phyloP scores from a whole-genome alignment of 2,888 invertebrate species.

The Abrostola tripartita region DNA sequence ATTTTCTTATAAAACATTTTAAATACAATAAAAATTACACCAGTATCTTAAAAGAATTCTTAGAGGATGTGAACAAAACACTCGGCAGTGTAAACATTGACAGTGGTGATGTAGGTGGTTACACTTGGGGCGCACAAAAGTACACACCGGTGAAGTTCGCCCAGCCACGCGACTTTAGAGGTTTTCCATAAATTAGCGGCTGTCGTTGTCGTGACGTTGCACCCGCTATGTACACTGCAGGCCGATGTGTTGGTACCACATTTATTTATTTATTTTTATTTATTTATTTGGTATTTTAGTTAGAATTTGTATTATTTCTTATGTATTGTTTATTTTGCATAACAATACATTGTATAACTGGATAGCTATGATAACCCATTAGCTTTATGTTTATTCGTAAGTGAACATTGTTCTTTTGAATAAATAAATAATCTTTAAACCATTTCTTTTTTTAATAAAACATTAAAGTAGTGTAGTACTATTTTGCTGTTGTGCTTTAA shows the following conservation, averaged over 20 bases:
- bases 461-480: too few relatives aligned
- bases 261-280: too few relatives aligned
- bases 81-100: slow-evolving; percentile 45
- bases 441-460: too few relatives aligned
- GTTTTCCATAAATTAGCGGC: slow-evolving; percentile 84
- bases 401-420: too few relatives aligned
- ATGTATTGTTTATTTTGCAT: too few relatives aligned
- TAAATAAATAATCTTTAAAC: too few relatives aligned
- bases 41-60: neutral
- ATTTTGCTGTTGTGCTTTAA: too few relatives aligned
- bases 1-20: too few relatives aligned
- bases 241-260: slow-evolving; percentile 36
- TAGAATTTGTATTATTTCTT: too few relatives aligned
- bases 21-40: neutral
- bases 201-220: slow-evolving; percentile 73
- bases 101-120: slow-evolving; percentile 43
- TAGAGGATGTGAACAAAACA: slow-evolving; percentile 13
- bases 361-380: too few relatives aligned
- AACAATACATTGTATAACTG: too few relatives aligned
- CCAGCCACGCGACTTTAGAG: slow-evolving; percentile 61
- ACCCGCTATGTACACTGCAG: slow-evolving; percentile 62
- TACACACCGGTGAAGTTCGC: slow-evolving; percentile 51
- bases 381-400: too few relatives aligned
- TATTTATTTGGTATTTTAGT: slow-evolving; percentile 8
- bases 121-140: slow-evolving; percentile 53